Conservation (phyloP, 23 tunicate species). For the Styela plicata region DNA sequence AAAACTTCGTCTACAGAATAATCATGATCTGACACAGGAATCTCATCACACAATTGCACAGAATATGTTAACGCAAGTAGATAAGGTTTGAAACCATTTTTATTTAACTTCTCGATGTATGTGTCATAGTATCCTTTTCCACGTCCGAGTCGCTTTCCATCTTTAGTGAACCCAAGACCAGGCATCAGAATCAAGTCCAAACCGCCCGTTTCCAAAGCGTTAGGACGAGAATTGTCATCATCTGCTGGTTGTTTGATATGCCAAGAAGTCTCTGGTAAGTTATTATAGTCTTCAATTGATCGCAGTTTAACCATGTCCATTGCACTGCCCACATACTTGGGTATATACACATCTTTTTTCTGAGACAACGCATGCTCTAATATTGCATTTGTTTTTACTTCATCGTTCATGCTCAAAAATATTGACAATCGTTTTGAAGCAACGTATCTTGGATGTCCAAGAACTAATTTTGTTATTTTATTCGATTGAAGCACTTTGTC, state of each 20-base stretch:
- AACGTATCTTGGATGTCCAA: constrained; percentile 35
- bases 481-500: constrained; percentile 57
- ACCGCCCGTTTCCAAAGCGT: constrained; percentile 72
- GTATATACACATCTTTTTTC: constrained; percentile 67
- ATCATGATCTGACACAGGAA: constrained; percentile 68
- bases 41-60: constrained; percentile 65
- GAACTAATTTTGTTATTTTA: constrained; percentile 37
- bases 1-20: constrained; percentile 62
- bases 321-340: constrained; percentile 72
- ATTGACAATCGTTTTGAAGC: constrained; percentile 55
- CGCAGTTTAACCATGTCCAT: constrained; percentile 86
- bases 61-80: constrained; percentile 69
- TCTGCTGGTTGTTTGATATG: constrained; percentile 87
- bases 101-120: constrained; percentile 51
- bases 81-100: constrained; percentile 37
- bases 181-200: constrained; percentile 84
- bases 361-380: constrained; percentile 45
- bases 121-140: constrained; percentile 94
- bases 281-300: constrained; percentile 68
- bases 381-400: constrained; percentile 55
- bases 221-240: constrained; percentile 57
- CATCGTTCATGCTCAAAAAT: constrained; percentile 83
- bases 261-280: constrained; percentile 88
- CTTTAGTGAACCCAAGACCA: constrained; percentile 70
- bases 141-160: constrained; percentile 72